Evolutionary conservation across 2,797 vertebrate species (phyloP).

Genomic region (Falco rusticolus): DNA sequence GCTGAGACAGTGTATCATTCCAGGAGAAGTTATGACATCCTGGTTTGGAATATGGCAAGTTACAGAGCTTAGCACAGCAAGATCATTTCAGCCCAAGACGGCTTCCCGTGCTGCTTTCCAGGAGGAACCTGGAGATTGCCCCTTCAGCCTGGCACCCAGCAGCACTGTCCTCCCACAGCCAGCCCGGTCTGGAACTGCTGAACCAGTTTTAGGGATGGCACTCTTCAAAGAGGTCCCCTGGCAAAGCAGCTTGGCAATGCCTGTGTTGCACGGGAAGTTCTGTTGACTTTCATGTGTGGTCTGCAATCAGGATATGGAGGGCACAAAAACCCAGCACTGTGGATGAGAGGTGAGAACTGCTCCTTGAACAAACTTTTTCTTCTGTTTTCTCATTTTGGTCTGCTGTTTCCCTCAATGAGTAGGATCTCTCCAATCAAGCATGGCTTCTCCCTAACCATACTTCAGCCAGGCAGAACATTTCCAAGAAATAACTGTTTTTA

Average conservation of each 20-base stretch:
- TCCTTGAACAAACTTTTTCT: neutral
- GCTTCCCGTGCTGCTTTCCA: neutral
- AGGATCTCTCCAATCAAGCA: neutral
- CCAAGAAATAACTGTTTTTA: neutral
- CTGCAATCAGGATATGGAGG: neutral
- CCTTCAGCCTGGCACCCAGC: neutral
- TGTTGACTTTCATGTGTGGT: rapidly evolving
- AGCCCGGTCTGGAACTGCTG: neutral
- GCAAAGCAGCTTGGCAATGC: rapidly evolving
- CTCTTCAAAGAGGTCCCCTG: too few relatives aligned
- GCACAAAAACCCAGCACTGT: neutral
- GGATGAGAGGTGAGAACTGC: neutral
- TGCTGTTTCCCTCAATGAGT: neutral
- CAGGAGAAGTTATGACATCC: neutral
- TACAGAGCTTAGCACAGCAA: neutral
- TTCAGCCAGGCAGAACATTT: neutral
- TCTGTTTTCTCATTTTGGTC: neutral
- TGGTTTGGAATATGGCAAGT: neutral
- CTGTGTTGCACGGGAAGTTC: neutral
- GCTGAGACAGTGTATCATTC: neutral
- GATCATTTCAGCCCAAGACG: neutral
- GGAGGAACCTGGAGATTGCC: neutral
- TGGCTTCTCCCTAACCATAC: neutral
- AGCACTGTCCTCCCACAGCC: neutral
- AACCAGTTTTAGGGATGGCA: neutral